Conservation (phyloP, 1,140 invertebrate genomes). For the Colletes latitarsis region DNA sequence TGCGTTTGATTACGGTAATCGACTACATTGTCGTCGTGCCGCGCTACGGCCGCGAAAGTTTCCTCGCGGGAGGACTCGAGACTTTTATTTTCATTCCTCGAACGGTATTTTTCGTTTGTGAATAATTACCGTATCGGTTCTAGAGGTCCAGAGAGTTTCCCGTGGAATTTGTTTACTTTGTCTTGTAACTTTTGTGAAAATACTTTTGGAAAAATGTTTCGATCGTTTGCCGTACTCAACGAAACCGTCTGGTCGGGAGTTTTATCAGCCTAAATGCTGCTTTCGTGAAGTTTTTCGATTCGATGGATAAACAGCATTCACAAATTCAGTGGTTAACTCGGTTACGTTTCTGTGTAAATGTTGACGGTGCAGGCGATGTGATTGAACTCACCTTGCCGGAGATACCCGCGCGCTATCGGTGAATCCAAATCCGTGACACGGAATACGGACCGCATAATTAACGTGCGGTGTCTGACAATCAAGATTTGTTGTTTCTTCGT, state of each 20-base stretch:
- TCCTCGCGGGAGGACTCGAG: too few species aligned
- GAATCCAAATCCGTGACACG: constrained; percentile 15
- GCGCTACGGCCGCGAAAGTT: too few species aligned
- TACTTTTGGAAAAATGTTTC: too few species aligned
- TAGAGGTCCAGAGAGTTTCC: too few species aligned
- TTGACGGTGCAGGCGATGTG: constrained; percentile 47
- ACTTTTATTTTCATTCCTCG: too few species aligned
- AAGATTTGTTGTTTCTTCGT: neutral
- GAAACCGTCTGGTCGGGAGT: neutral
- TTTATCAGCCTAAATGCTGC: neutral
- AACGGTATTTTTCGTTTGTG: too few species aligned
- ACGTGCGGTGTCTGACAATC: constrained; percentile 3
- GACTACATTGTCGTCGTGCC: neutral
- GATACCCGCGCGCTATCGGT: neutral
- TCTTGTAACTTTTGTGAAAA: too few species aligned
- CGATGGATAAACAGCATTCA: constrained; percentile 31
- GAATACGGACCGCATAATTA: constrained; percentile 27
- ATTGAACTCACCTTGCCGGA: constrained; percentile 46
- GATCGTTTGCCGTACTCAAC: neutral
- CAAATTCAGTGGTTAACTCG: constrained; percentile 30
- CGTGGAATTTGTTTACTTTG: too few species aligned
- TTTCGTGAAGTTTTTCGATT: constrained; percentile 3
- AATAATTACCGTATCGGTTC: too few species aligned
- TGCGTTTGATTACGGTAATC: neutral
- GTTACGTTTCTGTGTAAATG: constrained; percentile 57